Conservation (phyloP, 2,797 vertebrate genomes). For the Neosilurus hyrtlii region DNA sequence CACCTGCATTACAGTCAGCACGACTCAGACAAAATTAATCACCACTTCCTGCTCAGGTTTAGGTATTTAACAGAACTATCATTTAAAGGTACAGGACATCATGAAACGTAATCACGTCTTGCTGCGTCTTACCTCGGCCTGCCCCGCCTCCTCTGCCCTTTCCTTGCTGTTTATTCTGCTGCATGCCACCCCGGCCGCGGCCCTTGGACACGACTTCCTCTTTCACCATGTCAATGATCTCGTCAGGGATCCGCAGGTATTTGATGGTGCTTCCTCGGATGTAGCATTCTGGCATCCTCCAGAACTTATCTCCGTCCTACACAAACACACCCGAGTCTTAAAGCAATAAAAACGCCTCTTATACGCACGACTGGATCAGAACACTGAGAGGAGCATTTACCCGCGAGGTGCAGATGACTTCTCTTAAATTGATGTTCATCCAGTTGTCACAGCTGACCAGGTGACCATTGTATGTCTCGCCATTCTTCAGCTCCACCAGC, state of each 20-base stretch:
- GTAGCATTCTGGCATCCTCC: conserved; percentile 98
- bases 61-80: not conserved
- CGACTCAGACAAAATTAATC: not conserved
- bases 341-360: not conserved
- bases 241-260: conserved; percentile 93
- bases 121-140: conserved; percentile 78
- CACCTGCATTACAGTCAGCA: not conserved
- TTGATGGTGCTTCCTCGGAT: conserved; percentile 98
- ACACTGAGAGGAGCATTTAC: conserved; percentile 64
- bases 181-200: conserved; percentile 85
- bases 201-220: conserved; percentile 96
- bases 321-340: not conserved
- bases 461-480: conserved; percentile 96
- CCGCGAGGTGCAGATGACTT: conserved; percentile 97
- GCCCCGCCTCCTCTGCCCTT: conserved; percentile 84
- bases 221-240: conserved; percentile 99
- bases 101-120: not conserved
- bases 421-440: conserved; percentile 98
- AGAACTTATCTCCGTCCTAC: conserved; percentile 97
- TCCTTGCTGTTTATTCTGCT: conserved; percentile 89
- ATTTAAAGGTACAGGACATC: not conserved
- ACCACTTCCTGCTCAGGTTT: not conserved
- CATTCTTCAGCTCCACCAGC: conserved; percentile 97
- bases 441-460: conserved; percentile 99
- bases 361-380: not conserved